These are phyloP conservation scores for Ambastaia sidthimunki DNA, from an alignment of 2,797 vertebrate genomes.

Conservation along the genomic window DNA sequence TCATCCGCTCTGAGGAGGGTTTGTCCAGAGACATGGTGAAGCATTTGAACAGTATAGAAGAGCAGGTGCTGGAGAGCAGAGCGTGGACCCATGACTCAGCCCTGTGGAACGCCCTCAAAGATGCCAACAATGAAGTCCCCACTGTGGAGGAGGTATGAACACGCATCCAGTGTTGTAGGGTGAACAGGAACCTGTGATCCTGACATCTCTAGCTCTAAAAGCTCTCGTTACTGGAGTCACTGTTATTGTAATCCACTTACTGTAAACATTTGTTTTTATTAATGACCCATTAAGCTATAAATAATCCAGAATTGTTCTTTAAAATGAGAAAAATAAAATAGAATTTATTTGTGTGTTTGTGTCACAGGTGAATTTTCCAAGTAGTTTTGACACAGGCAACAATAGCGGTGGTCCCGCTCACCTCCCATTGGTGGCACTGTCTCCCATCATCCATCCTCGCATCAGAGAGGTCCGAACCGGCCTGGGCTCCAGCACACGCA, in stretches of 20 bases:
- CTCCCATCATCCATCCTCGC: constrained; percentile 94
- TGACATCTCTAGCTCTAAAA: no score
- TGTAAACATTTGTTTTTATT: no score
- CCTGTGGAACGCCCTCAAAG: constrained; percentile 86
- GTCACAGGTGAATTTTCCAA: constrained; percentile 90
- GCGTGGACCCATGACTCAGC: constrained; percentile 88
- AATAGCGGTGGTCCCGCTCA: constrained; percentile 77
- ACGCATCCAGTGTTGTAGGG: not conserved
- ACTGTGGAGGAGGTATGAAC: constrained; percentile 90
- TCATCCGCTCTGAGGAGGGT: constrained; percentile 94
- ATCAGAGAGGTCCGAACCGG: constrained; percentile 92
- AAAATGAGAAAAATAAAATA: no score
- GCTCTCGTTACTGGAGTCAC: no score
- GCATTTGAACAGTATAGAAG: constrained; percentile 93
- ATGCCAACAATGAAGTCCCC: constrained; percentile 84
- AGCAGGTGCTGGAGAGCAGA: constrained; percentile 92
- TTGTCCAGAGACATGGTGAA: constrained; percentile 98
- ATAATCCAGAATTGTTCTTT: no score
- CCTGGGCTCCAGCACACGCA: constrained; percentile 82
- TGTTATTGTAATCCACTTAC: no score
- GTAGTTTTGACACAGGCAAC: constrained; percentile 86
- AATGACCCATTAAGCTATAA: no score
- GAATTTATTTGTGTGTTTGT: not conserved
- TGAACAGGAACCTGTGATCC: not conserved
- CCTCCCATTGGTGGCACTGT: constrained; percentile 88